These are phyloP conservation scores for Empidonax traillii DNA, from an alignment of 2,113 vertebrate genomes.

Conservation along the genomic window DNA sequence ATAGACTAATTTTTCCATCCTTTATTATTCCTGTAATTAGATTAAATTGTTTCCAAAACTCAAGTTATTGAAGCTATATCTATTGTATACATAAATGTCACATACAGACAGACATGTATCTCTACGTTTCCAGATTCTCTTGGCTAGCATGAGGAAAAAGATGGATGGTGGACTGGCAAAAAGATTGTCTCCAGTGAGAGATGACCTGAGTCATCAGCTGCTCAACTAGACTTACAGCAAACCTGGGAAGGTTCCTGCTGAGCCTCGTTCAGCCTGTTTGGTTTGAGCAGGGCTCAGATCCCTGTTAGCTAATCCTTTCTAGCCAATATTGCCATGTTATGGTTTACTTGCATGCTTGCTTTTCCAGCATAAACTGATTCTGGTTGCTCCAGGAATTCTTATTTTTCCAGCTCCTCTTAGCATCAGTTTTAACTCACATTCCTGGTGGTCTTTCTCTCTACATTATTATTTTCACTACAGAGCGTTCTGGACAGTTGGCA, in stretches of 20 bases:
- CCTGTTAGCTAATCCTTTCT: neutral
- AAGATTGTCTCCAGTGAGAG: neutral
- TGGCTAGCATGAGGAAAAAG: neutral
- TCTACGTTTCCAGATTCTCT: neutral
- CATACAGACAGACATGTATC: neutral
- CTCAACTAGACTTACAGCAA: neutral
- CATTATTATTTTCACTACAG: neutral
- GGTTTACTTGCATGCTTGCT: neutral
- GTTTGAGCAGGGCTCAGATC: neutral
- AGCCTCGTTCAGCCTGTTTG: neutral
- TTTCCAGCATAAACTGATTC: neutral
- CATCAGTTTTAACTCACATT: neutral
- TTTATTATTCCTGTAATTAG: neutral
- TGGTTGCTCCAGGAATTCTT: neutral
- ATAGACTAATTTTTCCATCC: neutral
- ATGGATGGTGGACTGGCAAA: neutral
- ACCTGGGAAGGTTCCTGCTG: neutral
- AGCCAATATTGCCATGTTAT: neutral
- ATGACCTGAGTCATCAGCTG: neutral
- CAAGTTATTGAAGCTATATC: neutral
- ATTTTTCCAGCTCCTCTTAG: neutral
- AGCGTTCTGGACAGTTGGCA: neutral
- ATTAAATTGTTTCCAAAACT: neutral
- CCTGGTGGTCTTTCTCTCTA: neutral
- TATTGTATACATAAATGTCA: neutral